Evolutionary conservation across 64 coral and sea anemone species (phyloP).

Genomic region (Actinia equina): DNA sequence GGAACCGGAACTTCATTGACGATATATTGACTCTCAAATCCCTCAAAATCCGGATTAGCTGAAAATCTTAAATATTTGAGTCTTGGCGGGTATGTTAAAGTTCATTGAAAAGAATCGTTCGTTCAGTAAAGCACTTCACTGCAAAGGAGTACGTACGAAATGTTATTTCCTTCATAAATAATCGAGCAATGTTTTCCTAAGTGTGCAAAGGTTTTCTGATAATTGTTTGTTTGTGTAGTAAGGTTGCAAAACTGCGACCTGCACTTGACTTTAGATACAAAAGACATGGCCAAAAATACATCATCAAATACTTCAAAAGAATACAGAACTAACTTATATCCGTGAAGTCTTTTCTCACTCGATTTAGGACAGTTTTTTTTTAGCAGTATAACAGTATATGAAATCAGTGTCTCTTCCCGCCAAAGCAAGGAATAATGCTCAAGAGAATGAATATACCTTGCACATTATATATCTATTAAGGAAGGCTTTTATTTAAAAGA

Average conservation of each 20-base stretch:
- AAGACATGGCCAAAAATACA: neutral
- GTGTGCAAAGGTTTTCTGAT: neutral
- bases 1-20: neutral
- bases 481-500: no score
- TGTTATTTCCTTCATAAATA: neutral
- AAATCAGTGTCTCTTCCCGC: no score
- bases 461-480: no score
- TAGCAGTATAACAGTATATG: no score
- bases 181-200: neutral
- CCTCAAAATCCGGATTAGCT: neutral
- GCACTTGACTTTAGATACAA: neutral
- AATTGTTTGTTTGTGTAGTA: neutral
- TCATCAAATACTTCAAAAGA: neutral
- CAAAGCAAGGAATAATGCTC: neutral
- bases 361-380: no score
- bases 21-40: neutral
- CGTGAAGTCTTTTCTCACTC: no score
- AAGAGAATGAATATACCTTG: neutral
- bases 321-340: neutral
- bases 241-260: neutral
- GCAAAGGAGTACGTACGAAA: no score
- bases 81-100: neutral
- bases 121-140: neutral
- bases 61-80: neutral
- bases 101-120: neutral